Percentiles rank a stretch among this genome's conserved stretches.
phyloP scores from a whole-genome alignment of 1,140 invertebrate genomes.

The Trinorchestia longiramus region DNA sequence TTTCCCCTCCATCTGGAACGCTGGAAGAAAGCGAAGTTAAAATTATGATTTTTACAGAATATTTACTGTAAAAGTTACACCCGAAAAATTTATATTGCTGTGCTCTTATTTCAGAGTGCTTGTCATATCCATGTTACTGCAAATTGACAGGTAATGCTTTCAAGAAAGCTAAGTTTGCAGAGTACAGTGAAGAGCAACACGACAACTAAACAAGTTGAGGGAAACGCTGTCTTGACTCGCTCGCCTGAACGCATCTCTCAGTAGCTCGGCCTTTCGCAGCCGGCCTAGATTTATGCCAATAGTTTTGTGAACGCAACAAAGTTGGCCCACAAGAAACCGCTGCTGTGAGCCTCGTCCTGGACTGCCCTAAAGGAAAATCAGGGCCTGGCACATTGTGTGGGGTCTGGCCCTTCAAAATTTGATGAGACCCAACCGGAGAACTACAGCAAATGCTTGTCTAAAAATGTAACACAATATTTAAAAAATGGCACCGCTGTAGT shows the following conservation, averaged over 20 bases:
- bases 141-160: too few species aligned
- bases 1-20: too few species aligned
- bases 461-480: neutral
- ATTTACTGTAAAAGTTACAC: too few species aligned
- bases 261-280: neutral
- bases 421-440: neutral
- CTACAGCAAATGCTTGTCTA: neutral
- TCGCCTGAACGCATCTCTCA: neutral
- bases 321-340: conserved; percentile 31
- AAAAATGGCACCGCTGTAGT: neutral
- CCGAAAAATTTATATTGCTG: too few species aligned
- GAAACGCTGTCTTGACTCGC: neutral
- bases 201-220: neutral
- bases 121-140: too few species aligned
- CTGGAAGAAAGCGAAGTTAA: too few species aligned
- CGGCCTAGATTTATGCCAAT: conserved; percentile 15
- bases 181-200: too few species aligned
- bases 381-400: neutral
- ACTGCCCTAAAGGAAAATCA: conserved; percentile 26
- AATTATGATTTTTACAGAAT: too few species aligned
- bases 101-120: too few species aligned
- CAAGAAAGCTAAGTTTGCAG: too few species aligned
- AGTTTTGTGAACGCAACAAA: conserved; percentile 53
- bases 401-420: neutral
- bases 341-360: neutral